Percentiles rank a stretch among this genome's conserved stretches.
These are phyloP conservation scores for Lacerta agilis DNA, from an alignment of 2,797 vertebrate genomes.

Conservation along the genomic window DNA sequence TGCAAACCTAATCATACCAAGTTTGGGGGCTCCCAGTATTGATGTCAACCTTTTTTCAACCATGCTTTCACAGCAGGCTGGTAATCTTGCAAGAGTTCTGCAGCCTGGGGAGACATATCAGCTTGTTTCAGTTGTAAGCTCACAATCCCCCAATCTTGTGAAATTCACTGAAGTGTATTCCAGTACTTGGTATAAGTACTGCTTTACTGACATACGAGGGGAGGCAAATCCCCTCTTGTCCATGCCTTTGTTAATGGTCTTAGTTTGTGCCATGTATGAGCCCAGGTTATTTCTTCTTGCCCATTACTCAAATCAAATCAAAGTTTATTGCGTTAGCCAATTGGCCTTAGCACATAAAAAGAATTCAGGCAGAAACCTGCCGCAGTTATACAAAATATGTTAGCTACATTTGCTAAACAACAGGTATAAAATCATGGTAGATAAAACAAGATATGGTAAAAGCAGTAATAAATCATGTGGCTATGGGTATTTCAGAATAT, in stretches of 20 bases:
- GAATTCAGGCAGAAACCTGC: no score
- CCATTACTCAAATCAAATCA: no score
- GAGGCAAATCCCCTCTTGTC: background rate
- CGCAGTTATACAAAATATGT: no score
- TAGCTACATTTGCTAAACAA: no score
- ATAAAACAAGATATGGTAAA: no score
- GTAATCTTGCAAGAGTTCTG: background rate
- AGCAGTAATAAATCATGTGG: no score
- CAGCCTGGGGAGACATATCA: background rate
- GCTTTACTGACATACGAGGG: background rate
- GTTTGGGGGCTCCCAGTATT: background rate
- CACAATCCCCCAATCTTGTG: no score
- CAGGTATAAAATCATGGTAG: no score
- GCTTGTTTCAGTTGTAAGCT: background rate
- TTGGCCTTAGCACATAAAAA: no score
- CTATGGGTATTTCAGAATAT: no score
- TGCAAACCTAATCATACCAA: background rate
- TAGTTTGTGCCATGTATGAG: background rate
- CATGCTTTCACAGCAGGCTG: background rate
- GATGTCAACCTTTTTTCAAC: background rate
- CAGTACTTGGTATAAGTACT: background rate
- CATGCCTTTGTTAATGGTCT: background rate
- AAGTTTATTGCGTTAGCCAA: no score
- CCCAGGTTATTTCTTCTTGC: background rate
- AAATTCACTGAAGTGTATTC: background rate